Evolutionary conservation across 2,888 invertebrate genomes (phyloP), one percentile per base, ranked within the genome.

Genomic region (Acronicta aceris): DNA sequence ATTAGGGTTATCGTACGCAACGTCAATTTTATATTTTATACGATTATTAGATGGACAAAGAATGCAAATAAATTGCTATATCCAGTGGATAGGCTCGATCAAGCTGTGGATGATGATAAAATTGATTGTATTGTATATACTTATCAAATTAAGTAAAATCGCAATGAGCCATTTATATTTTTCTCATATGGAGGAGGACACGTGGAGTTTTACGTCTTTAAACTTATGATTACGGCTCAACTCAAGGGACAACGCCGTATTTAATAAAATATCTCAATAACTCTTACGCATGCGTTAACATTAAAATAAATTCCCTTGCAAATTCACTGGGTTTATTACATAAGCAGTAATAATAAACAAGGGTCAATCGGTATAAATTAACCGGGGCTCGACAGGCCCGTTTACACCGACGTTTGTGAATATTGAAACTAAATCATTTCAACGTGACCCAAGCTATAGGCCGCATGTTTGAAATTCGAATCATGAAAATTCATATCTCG

Each of bases 341-440:
- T 86, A 89, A 86, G 74, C 84, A 81, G 81, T 53, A 81, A 86
- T 86, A 88, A 89, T 90, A 88, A 90, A 92, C 87, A 85, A 85
- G 81, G 81, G 64, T 82, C 88, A 84, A 88, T 86, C 81, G 85
- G 83, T 89, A 91, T 92, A 92, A 92, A 92, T 92, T 87, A 89
- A 77, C 80, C 69, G 55, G 69, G 54, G 79, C 78, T 70, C 73
- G 89, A 90, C 91, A 88, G 87, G 73, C 84, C 82, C 85, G 85
- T 87, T 89, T 87, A 87, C 85, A 76, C 83, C 86, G 84, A 85
- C 88, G 86, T 87, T 85, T 71, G 83, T 80, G 86, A 79, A 83
- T 88, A 92, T 90, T 90, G 89, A 90, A 91, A 89, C 87, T 93
- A 91, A 91, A 91, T 93, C 90, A 92, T 88, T 87, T 82, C 85